phyloP scores from a whole-genome alignment of 2,113 vertebrate genomes.

The Microcebus jonahi region DNA sequence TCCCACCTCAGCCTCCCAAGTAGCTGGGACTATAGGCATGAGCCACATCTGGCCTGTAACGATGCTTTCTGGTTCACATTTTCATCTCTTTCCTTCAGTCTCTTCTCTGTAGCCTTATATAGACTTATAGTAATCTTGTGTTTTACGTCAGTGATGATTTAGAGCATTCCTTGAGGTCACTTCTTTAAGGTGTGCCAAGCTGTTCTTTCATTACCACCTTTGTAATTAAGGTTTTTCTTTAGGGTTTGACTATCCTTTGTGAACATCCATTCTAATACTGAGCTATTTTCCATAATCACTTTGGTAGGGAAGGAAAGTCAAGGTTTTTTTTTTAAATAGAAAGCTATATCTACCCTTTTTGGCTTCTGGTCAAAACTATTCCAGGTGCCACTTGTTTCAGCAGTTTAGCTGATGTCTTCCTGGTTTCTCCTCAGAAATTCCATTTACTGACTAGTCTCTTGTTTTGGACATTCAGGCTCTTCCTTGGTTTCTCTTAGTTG shows the following conservation, averaged over 20 bases:
- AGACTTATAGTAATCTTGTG: neutral
- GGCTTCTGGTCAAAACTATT: neutral
- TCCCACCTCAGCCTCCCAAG: neutral
- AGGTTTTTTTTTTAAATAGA: neutral
- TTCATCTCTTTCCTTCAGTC: neutral
- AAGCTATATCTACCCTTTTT: neutral
- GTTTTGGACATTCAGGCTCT: neutral
- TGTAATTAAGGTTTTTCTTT: neutral
- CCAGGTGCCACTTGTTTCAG: neutral
- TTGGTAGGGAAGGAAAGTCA: neutral
- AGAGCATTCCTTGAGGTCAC: neutral
- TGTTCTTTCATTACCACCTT: neutral
- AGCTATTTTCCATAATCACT: neutral
- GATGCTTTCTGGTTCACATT: neutral
- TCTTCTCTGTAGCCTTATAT: neutral
- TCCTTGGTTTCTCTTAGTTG: neutral
- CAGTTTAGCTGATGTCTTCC: neutral
- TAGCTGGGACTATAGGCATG: neutral
- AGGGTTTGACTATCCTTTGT: neutral
- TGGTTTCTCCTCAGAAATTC: neutral
- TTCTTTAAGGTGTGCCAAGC: neutral
- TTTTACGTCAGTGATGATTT: neutral
- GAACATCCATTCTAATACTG: neutral
- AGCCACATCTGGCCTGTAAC: neutral
- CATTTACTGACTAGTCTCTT: neutral